phyloP scores from a whole-genome alignment of 2,888 invertebrate genomes.

The Cosmia trapezina region DNA sequence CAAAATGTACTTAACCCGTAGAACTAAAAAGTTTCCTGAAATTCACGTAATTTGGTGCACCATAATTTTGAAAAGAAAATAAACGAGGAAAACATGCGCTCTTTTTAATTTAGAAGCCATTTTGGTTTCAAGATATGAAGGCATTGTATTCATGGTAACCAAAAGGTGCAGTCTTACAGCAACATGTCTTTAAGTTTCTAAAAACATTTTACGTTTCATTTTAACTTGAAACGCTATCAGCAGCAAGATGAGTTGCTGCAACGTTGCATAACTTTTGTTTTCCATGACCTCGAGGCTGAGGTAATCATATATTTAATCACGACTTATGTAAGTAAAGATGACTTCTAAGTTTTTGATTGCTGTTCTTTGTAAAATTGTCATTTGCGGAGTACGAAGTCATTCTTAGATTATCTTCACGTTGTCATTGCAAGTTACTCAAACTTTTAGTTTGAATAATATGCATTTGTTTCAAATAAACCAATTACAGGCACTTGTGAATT shows the following conservation, averaged over 20 bases:
- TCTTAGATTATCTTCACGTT: constrained; percentile 20
- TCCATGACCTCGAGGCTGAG: neutral
- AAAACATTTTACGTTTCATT: neutral
- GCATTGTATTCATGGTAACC: neutral
- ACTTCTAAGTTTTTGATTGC: constrained; percentile 19
- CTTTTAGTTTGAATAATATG: no score
- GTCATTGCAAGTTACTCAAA: constrained; percentile 9
- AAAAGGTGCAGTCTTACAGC: neutral
- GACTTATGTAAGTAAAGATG: constrained; percentile 2
- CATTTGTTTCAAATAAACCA: no score
- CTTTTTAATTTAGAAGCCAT: constrained; percentile 26
- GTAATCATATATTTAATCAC: constrained; percentile 5
- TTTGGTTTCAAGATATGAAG: constrained; percentile 19
- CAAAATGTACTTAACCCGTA: constrained; percentile 32
- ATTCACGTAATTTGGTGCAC: constrained; percentile 21
- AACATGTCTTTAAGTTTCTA: neutral
- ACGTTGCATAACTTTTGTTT: neutral
- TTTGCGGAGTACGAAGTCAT: constrained; percentile 13
- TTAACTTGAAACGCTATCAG: no score
- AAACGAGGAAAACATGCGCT: neutral
- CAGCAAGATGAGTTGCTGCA: neutral
- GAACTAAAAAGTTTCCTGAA: constrained; percentile 29
- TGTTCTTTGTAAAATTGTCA: constrained; percentile 3
- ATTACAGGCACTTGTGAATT: no score
- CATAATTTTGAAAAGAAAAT: constrained; percentile 20